Percentiles rank a stretch among this genome's conserved stretches.
Evolutionary conservation across 2,888 invertebrate species (phyloP).

Genomic region (Drosophila anomalipes): DNA sequence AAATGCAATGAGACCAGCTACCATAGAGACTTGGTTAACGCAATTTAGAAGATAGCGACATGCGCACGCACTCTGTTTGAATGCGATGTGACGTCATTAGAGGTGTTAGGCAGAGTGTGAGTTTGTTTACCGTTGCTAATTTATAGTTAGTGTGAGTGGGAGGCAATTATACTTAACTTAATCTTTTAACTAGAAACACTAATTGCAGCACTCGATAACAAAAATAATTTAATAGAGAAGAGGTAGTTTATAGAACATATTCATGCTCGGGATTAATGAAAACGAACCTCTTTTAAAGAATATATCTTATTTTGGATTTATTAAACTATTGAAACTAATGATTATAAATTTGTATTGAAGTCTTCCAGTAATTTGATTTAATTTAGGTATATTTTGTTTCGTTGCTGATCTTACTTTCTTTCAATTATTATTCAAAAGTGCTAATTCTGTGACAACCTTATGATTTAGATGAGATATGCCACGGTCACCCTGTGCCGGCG

Average conservation of each 20-base stretch:
- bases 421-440: slow-evolving; percentile 85
- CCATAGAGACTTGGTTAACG: slow-evolving; percentile 3
- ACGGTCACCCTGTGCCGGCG: slow-evolving; percentile 22
- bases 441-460: neutral
- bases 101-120: neutral
- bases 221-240: slow-evolving; percentile 71
- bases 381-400: slow-evolving; percentile 85
- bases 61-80: neutral
- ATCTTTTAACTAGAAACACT: neutral
- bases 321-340: slow-evolving; percentile 89
- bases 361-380: no score
- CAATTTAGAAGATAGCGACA: slow-evolving; percentile 22
- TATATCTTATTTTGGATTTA: slow-evolving; percentile 87
- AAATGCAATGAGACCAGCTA: slow-evolving; percentile 59
- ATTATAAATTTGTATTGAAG: slow-evolving; percentile 67
- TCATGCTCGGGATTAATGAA: slow-evolving; percentile 90
- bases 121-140: neutral
- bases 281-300: slow-evolving; percentile 86
- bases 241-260: slow-evolving; percentile 89
- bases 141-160: neutral
- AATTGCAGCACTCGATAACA: neutral
- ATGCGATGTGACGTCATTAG: slow-evolving; percentile 30
- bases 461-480: neutral
- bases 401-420: slow-evolving; percentile 87
- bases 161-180: neutral